Evolutionary conservation across 1,140 invertebrate genomes (phyloP), one percentile per base, ranked within the genome.

Genomic region (Phortica variegata): DNA sequence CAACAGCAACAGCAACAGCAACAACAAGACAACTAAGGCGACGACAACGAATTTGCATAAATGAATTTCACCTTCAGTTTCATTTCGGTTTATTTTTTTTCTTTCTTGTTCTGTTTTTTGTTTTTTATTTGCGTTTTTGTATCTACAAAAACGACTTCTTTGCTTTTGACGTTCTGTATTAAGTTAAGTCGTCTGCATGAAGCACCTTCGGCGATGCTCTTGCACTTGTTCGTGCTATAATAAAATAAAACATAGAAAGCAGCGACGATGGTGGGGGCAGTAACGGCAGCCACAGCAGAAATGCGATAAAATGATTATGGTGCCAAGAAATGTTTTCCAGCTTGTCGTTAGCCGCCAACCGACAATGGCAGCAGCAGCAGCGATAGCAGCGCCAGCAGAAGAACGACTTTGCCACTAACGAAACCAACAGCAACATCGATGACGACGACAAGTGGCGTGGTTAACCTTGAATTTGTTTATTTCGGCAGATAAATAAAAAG

Each of bases 21-120:
- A 26, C 47, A 37, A 33, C 17, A 21, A 32, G n/a, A n/a, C n/a
- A n/a, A n/a, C n/a, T n/a, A n/a, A n/a, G n/a, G n/a, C n/a, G n/a
- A n/a, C n/a, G n/a, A n/a, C n/a, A n/a, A n/a, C n/a, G n/a, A 58
- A 68, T 68, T 68, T 68, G 56, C 62, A 66, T 66, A 66, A 62
- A 54, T 50, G 66, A 57, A 66, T 37, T 43, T 52, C 43, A 48
- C 47, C 58, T 56, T 49, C 42, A 46, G 12, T n/a, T n/a, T n/a
- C n/a, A n/a, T n/a, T n/a, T n/a, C n/a, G n/a, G n/a, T n/a, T n/a
- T n/a, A n/a, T n/a, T n/a, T n/a, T n/a, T n/a, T n/a, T n/a, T n/a
- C n/a, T n/a, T n/a, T n/a, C n/a, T n/a, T n/a, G n/a, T n/a, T n/a
- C n/a, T n/a, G n/a, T n/a, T n/a, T n/a, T n/a, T n/a, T n/a, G n/a